Percentiles rank a stretch among this genome's conserved stretches.
phyloP scores from a whole-genome alignment of 2,888 invertebrate genomes.

The Oeneis ivallda region DNA sequence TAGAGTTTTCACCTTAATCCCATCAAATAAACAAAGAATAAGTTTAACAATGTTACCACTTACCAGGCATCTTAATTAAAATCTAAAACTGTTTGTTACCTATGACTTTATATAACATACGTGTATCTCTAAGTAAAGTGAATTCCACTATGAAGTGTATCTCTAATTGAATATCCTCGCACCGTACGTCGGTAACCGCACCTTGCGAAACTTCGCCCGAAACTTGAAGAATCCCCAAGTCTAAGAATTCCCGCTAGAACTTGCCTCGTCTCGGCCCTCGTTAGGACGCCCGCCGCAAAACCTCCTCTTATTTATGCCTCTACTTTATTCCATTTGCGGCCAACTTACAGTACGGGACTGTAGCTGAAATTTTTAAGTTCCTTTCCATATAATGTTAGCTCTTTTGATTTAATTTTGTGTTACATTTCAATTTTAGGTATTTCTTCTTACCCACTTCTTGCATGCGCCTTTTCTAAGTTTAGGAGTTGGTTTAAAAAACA shows the following conservation, averaged over 20 bases:
- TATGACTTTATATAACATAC: constrained; percentile 1
- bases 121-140: constrained; percentile 25
- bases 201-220: constrained; percentile 57
- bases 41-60: neutral
- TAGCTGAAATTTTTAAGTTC: constrained; percentile 40
- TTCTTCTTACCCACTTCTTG: neutral
- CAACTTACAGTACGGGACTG: constrained; percentile 42
- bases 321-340: constrained; percentile 73
- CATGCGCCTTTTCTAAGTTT: neutral
- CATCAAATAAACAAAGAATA: too few species aligned
- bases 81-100: neutral
- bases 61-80: neutral
- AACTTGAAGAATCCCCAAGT: constrained; percentile 66
- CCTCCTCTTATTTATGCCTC: constrained; percentile 72
- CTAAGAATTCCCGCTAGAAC: constrained; percentile 55
- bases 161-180: constrained; percentile 45
- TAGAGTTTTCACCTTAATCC: too few species aligned
- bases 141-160: constrained; percentile 38
- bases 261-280: constrained; percentile 62
- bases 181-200: constrained; percentile 44
- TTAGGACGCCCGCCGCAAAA: constrained; percentile 72
- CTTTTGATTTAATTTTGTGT: constrained; percentile 33
- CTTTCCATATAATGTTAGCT: constrained; percentile 33
- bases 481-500: neutral
- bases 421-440: constrained; percentile 19